Conservation (phyloP, 2,797 vertebrate genomes). For the Pithecia hirsuta region DNA sequence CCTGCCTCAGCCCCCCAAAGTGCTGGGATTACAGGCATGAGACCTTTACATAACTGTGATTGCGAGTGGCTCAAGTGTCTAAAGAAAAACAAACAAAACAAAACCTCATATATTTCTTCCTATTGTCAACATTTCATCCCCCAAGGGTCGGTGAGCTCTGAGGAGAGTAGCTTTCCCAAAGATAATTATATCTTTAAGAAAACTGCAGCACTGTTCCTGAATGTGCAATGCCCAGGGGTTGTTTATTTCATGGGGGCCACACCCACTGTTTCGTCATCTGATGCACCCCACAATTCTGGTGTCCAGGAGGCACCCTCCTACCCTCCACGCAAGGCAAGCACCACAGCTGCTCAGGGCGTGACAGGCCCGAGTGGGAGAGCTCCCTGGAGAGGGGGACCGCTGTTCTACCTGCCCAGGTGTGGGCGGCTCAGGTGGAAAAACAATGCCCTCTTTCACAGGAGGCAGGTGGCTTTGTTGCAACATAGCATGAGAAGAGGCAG, state of each 20-base stretch:
- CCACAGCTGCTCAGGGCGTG: not conserved
- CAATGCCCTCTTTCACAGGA: conserved; percentile 84
- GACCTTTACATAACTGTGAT: not conserved
- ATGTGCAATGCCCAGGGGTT: not conserved
- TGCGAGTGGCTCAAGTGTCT: not conserved
- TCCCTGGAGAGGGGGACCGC: conserved; percentile 6
- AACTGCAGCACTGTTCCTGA: not conserved
- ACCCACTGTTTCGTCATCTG: not conserved
- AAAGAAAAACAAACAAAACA: not conserved
- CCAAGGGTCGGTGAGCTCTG: not conserved
- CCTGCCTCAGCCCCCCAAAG: not conserved
- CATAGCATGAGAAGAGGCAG: conserved; percentile 13
- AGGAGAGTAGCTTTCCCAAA: not conserved
- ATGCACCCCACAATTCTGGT: not conserved
- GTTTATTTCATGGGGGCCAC: not conserved
- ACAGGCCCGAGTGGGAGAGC: not conserved
- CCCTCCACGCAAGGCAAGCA: not conserved
- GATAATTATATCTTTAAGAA: conserved; percentile 15
- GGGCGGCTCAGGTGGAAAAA: conserved; percentile 76
- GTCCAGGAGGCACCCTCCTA: not conserved
- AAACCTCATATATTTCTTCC: not conserved
- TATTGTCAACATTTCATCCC: conserved; percentile 4
- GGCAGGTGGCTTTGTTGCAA: conserved; percentile 83
- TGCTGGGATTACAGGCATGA: not conserved
- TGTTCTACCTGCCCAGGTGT: conserved; percentile 67